Evolutionary conservation across 2,888 invertebrate genomes (phyloP).

Genomic region (Folsomia manolachei): DNA sequence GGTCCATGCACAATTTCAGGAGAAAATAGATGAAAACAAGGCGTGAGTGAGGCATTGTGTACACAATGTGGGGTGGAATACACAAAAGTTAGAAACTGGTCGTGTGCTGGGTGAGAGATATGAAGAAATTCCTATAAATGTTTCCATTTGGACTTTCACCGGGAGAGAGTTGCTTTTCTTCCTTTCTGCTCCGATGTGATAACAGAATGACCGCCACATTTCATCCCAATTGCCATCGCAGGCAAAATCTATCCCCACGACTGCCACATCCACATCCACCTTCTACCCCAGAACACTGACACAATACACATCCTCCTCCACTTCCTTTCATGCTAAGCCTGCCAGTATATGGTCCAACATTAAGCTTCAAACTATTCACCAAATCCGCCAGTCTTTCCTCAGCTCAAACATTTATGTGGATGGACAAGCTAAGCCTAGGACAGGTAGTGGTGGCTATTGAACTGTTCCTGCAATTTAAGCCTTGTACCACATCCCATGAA

Average conservation of each 20-base stretch:
- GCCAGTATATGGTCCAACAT: neutral
- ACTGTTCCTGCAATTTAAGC: neutral
- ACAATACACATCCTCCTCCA: neutral
- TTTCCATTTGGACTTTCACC: conserved; percentile 11
- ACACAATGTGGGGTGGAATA: neutral
- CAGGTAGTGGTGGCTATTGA: neutral
- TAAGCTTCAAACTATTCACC: neutral
- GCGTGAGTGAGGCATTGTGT: neutral
- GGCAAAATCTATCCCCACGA: conserved; percentile 32
- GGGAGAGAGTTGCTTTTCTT: neutral
- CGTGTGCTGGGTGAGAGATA: neutral
- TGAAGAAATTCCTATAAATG: conserved; percentile 3
- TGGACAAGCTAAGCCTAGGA: neutral
- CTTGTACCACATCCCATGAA: too few species aligned
- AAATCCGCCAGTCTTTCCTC: neutral
- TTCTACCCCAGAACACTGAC: neutral
- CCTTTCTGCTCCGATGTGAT: conserved; percentile 38
- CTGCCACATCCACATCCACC: neutral
- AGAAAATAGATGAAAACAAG: neutral
- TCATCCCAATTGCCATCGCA: conserved; percentile 39
- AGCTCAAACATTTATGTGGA: neutral
- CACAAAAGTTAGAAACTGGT: neutral
- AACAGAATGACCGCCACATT: conserved; percentile 43
- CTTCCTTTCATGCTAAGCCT: neutral
- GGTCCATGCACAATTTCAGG: neutral